Evolutionary conservation across 1,140 invertebrate genomes (phyloP).

Genomic region (Anthonomus grandis): DNA sequence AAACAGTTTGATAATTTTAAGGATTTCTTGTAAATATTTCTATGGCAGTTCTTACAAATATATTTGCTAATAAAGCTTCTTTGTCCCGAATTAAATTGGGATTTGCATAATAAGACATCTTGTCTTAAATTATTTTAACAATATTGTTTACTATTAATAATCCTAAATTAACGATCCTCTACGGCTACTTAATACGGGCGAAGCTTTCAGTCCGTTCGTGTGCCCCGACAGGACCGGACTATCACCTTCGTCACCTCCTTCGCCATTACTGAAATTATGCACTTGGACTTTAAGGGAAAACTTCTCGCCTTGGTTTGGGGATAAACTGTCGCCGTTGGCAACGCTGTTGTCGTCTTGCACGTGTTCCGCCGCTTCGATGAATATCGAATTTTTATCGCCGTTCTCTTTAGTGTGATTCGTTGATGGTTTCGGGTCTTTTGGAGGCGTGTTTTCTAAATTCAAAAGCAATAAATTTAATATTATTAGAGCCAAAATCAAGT

Average conservation of each 20-base stretch:
- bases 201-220: conserved; percentile 24
- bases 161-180: conserved; percentile 34
- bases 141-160: too few species aligned
- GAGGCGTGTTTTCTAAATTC: not conserved
- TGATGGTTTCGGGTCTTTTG: not conserved
- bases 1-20: too few species aligned
- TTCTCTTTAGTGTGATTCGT: conserved; percentile 7
- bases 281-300: conserved; percentile 21
- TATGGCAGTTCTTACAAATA: too few species aligned
- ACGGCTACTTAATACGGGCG: conserved; percentile 36
- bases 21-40: too few species aligned
- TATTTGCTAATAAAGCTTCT: too few species aligned
- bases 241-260: conserved; percentile 6
- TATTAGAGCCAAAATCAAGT: too few species aligned
- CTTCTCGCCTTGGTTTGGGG: conserved; percentile 6
- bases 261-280: conserved; percentile 18
- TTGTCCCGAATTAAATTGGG: too few species aligned
- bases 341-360: not conserved
- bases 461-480: too few species aligned
- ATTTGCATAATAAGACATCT: too few species aligned
- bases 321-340: not conserved
- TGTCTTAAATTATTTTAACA: too few species aligned
- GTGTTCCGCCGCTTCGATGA: conserved; percentile 15
- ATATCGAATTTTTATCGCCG: conserved; percentile 9
- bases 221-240: conserved; percentile 4